phyloP scores from a whole-genome alignment of 2,888 invertebrate genomes.

The Hemicrepidius hirtus region DNA sequence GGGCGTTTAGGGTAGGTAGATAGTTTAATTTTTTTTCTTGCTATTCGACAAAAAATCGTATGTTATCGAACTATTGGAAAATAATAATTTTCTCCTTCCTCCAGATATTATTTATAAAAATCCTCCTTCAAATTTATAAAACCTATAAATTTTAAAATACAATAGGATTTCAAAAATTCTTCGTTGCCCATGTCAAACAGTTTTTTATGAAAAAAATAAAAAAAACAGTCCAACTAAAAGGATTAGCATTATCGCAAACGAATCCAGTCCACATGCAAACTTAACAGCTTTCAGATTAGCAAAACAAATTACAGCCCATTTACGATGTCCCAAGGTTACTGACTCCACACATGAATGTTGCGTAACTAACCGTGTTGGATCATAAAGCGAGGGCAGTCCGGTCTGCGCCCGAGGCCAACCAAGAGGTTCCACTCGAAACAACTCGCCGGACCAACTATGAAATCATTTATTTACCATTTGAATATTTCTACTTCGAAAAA shows the following conservation, averaged over 20 bases:
- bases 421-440: conserved; percentile 7
- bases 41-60: no score
- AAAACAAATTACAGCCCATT: conserved; percentile 43
- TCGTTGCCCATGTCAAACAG: not conserved
- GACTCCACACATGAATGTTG: conserved; percentile 43
- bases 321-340: conserved; percentile 43
- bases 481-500: not conserved
- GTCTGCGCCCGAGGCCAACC: conserved; percentile 24
- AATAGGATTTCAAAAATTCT: not conserved
- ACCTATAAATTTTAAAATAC: no score
- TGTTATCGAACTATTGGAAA: no score
- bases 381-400: conserved; percentile 20
- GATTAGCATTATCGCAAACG: conserved; percentile 6
- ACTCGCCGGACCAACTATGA: conserved; percentile 15
- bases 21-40: no score
- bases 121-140: no score
- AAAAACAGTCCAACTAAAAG: not conserved
- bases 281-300: conserved; percentile 39
- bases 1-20: no score
- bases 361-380: conserved; percentile 42
- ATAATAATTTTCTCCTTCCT: no score
- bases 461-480: conserved; percentile 19
- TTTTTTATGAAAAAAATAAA: not conserved
- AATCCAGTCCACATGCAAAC: conserved; percentile 28
- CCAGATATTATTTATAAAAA: no score